Percentiles rank a stretch among this genome's conserved stretches.
Conservation (phyloP, 2,113 vertebrate species). For the Cacatua alba region DNA sequence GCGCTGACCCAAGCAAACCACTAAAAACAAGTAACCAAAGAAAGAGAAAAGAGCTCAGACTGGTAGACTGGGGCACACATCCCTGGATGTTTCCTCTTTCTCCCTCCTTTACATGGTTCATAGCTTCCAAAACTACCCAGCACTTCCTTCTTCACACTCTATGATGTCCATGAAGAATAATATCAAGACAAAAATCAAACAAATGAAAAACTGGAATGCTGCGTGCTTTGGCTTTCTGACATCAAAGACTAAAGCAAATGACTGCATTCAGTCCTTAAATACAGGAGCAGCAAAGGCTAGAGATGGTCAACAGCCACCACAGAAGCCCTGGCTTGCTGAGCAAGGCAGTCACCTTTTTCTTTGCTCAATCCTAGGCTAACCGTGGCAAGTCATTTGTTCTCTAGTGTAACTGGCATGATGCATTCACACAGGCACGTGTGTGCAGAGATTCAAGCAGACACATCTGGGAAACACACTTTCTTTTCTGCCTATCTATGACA, state of each 20-base stretch:
- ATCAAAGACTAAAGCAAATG: neutral
- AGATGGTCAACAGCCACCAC: neutral
- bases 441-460: neutral
- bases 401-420: neutral
- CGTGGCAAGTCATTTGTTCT: neutral
- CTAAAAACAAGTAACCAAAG: neutral
- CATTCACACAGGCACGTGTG: neutral
- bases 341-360: neutral
- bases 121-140: neutral
- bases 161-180: neutral
- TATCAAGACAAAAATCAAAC: neutral
- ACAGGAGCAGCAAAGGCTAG: neutral
- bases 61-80: neutral
- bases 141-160: neutral
- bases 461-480: neutral
- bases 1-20: neutral
- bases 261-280: neutral
- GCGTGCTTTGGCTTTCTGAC: neutral
- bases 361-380: neutral
- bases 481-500: neutral
- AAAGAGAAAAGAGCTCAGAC: neutral
- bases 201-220: neutral
- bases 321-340: neutral
- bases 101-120: neutral
- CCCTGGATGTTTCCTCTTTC: neutral